These are phyloP conservation scores for Andrena dorsata DNA, from an alignment of 2,888 invertebrate species.

Conservation along the genomic window DNA sequence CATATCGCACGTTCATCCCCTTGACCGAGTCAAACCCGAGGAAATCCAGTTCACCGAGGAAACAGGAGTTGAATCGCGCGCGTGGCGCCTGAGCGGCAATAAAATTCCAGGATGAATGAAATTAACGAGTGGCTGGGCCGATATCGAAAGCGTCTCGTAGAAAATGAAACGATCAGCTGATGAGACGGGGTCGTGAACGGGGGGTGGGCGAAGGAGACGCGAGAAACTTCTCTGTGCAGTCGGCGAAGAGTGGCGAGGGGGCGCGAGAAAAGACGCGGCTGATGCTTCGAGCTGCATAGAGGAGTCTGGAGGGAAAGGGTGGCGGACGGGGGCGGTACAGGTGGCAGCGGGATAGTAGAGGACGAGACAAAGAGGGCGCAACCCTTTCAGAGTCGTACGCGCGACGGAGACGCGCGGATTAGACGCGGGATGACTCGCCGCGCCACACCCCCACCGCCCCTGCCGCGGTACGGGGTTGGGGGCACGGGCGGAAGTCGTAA, in stretches of 20 bases:
- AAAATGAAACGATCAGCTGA: slow-evolving; percentile 66
- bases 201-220: slow-evolving; percentile 34
- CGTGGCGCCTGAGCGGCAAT: neutral
- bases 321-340: slow-evolving; percentile 20
- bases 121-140: slow-evolving; percentile 36
- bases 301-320: slow-evolving; percentile 24
- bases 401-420: slow-evolving; percentile 41
- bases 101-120: slow-evolving; percentile 53
- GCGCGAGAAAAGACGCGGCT: slow-evolving; percentile 52
- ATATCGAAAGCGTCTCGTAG: slow-evolving; percentile 49
- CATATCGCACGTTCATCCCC: no score
- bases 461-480: neutral
- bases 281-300: slow-evolving; percentile 50
- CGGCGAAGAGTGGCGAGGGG: slow-evolving; percentile 28
- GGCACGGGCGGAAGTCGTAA: slow-evolving; percentile 77
- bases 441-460: neutral
- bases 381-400: slow-evolving; percentile 36
- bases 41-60: neutral
- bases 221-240: slow-evolving; percentile 50
- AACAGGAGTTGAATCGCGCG: neutral
- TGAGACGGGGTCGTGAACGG: slow-evolving; percentile 34
- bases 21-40: neutral
- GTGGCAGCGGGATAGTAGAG: slow-evolving; percentile 11
- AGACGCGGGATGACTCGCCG: slow-evolving; percentile 34
- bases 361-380: slow-evolving; percentile 55